These are phyloP conservation scores for Crioceris asparagi DNA, from an alignment of 2,888 invertebrate genomes.

Conservation along the genomic window DNA sequence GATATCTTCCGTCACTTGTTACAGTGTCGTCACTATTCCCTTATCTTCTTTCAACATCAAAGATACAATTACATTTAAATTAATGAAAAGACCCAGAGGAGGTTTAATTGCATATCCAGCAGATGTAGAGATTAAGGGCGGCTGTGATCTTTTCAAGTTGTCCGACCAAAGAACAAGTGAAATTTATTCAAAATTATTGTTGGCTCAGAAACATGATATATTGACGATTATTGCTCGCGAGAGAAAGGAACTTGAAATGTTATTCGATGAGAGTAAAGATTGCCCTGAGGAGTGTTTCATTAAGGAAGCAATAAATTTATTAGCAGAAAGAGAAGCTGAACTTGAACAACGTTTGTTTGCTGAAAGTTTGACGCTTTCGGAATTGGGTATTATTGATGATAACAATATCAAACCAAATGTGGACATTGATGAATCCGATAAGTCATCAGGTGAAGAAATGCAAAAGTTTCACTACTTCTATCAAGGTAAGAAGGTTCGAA, in stretches of 20 bases:
- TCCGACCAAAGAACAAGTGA: conserved; percentile 43
- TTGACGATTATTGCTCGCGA: conserved; percentile 65
- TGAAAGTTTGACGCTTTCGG: neutral
- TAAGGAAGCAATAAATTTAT: conserved; percentile 66
- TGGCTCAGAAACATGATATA: conserved; percentile 59
- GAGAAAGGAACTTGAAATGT: conserved; percentile 51
- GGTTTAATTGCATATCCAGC: conserved; percentile 48
- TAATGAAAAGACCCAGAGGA: conserved; percentile 59
- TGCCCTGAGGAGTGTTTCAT: conserved; percentile 79
- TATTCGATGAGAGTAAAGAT: conserved; percentile 54
- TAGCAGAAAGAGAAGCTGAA: conserved; percentile 44
- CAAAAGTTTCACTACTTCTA: conserved; percentile 67
- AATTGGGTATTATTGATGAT: neutral
- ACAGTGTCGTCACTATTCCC: conserved; percentile 50
- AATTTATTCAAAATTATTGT: conserved; percentile 66
- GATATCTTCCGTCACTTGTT: conserved; percentile 17
- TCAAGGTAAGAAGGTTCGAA: conserved; percentile 49
- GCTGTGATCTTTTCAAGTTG: conserved; percentile 35
- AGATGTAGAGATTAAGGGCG: conserved; percentile 28
- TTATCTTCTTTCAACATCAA: conserved; percentile 47
- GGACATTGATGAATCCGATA: neutral
- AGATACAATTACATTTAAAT: conserved; percentile 62
- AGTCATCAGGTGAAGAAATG: neutral
- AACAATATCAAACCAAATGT: neutral
- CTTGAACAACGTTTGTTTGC: conserved; percentile 17